Evolutionary conservation across 2,113 vertebrate genomes (phyloP), one percentile per base, ranked within the genome.

Genomic region (Elanus axillaris): DNA sequence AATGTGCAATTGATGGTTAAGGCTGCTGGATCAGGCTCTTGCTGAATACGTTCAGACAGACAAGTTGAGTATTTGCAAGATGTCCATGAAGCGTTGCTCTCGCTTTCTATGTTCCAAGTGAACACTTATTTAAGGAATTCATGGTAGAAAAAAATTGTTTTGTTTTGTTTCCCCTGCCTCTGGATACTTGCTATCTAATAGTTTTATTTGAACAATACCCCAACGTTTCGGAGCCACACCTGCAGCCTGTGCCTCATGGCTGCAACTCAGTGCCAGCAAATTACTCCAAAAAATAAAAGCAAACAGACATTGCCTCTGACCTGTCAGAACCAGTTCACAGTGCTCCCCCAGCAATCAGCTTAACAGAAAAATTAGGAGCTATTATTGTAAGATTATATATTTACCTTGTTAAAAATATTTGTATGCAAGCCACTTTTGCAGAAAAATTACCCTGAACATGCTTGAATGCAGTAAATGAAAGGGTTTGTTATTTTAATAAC

Each of bases 361-460:
- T 95, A 94, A 92, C 95, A 96, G 93, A 96, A 97, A 97, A 97
- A 97, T 97, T 95, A 97, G 96, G 91, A 94, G 94, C 90, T 97
- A 96, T 97, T 94, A 94, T 95, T 93, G 85, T 80, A 96, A 96
- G 94, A 93, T 96, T 96, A 96, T 96, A 96, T 97, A 97, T 97
- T 93, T 97, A 96, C 97, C 97, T 97, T 97, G 97, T 97, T 97
- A 98, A 96, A 95, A 96, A 93, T 97, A 97, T 97, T 98, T 98
- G 97, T 96, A 97, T 94, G 95, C 84, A 94, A 98, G 97, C 97
- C 94, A 93, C 93, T 97, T 97, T 47, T 93, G 81, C 94, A 96
- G 94, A 97, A 96, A 90, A 96, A 97, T 95, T 97, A 97, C 97
- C 93, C 94, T 93, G 78, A 95, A 93, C 86, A 80, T 90, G 95